phyloP scores from a whole-genome alignment of 1,140 invertebrate species.

The Macrocentrus cingulum region DNA sequence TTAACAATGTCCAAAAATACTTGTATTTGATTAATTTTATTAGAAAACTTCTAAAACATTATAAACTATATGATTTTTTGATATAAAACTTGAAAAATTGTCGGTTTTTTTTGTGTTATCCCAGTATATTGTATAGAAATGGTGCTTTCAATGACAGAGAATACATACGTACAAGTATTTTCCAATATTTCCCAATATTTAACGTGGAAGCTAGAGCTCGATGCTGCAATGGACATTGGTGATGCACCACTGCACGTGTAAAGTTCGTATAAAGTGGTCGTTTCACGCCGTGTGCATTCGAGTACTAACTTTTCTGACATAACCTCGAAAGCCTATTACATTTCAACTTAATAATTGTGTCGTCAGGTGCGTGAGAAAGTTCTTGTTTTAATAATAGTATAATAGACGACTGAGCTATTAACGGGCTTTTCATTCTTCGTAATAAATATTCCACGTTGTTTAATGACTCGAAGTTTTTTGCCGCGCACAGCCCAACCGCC shows the following conservation, averaged over 20 bases:
- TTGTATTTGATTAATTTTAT: too few species aligned
- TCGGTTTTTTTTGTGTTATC: too few species aligned
- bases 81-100: too few species aligned
- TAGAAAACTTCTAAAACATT: too few species aligned
- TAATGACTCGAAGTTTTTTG: too few species aligned
- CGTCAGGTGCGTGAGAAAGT: background rate
- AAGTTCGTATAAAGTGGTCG: constrained; percentile 20
- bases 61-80: too few species aligned
- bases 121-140: constrained; percentile 1
- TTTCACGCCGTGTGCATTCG: constrained; percentile 19
- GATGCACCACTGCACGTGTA: constrained; percentile 18
- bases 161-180: background rate
- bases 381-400: too few species aligned
- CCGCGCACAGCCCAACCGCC: too few species aligned
- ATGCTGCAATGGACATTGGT: constrained; percentile 17
- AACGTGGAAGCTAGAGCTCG: background rate
- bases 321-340: background rate
- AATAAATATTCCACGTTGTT: too few species aligned
- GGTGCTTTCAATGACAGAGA: background rate
- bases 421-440: too few species aligned
- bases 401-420: too few species aligned
- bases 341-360: constrained; percentile 4
- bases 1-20: too few species aligned
- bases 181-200: constrained; percentile 18
- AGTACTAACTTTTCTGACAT: background rate